Percentiles rank a stretch among this genome's conserved stretches.
Evolutionary conservation across 2,888 invertebrate genomes (phyloP).

Genomic region (Diabrotica balteata): DNA sequence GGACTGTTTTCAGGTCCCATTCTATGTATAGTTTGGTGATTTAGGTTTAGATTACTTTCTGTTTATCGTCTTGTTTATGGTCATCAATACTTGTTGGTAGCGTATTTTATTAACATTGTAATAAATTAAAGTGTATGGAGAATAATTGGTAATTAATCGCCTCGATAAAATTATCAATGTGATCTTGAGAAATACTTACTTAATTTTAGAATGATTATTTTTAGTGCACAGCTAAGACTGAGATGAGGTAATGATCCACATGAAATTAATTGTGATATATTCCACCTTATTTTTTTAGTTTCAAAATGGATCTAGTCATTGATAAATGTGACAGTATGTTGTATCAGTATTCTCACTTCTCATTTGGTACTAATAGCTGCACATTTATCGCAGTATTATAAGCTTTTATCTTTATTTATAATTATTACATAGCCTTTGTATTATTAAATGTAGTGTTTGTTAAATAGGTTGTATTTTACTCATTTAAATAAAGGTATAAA

Average conservation of each 20-base stretch:
- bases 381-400: slow-evolving; percentile 23
- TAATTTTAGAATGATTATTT: not conserved
- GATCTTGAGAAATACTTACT: not conserved
- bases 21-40: too few species aligned
- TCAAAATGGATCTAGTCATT: slow-evolving; percentile 24
- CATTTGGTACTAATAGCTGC: slow-evolving; percentile 17
- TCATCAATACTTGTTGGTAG: too few species aligned
- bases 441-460: slow-evolving; percentile 7
- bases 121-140: too few species aligned
- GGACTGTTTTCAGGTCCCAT: too few species aligned
- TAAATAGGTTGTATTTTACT: slow-evolving; percentile 10
- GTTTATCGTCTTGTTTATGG: too few species aligned
- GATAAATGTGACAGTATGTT: slow-evolving; percentile 22
- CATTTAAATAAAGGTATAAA: slow-evolving; percentile 2
- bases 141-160: too few species aligned
- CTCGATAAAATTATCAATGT: too few species aligned
- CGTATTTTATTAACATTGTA: too few species aligned
- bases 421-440: not conserved
- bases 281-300: slow-evolving; percentile 2
- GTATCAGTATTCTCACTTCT: slow-evolving; percentile 15
- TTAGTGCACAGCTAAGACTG: not conserved
- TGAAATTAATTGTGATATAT: slow-evolving; percentile 16
- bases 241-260: slow-evolving; percentile 8
- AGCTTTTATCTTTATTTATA: slow-evolving; percentile 1
- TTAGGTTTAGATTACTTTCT: too few species aligned